Evolutionary conservation across 2,888 invertebrate genomes (phyloP).

Genomic region (Parthenolecanium corni): DNA sequence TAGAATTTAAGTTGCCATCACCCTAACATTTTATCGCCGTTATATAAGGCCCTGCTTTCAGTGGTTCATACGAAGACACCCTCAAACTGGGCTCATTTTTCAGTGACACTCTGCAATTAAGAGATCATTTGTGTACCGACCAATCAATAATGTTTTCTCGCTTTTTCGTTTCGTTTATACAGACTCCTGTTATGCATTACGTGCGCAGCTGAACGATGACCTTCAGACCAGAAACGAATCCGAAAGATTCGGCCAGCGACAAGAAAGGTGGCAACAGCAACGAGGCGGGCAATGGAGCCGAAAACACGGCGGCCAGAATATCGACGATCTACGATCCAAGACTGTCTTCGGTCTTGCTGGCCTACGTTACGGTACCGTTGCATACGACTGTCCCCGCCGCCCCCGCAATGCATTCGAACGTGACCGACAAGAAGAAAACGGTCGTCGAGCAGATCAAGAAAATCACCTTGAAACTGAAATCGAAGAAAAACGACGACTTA

Average conservation of each 20-base stretch:
- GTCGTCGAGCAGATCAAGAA: conserved; percentile 21
- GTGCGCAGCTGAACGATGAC: conserved; percentile 8
- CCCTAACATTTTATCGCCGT: too few relatives aligned
- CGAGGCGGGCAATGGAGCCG: neutral
- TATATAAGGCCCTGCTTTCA: too few relatives aligned
- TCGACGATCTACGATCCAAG: conserved; percentile 32
- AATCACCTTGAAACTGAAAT: conserved; percentile 13
- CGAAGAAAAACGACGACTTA: neutral
- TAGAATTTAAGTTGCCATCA: too few relatives aligned
- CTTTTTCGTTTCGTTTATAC: neutral
- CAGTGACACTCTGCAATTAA: too few relatives aligned
- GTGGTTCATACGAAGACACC: too few relatives aligned
- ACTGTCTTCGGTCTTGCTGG: neutral
- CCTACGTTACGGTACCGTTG: neutral
- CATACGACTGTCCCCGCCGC: neutral
- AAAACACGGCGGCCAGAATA: conserved; percentile 17
- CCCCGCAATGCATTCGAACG: neutral
- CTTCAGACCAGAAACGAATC: conserved; percentile 18
- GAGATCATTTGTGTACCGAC: too few relatives aligned
- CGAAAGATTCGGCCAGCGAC: neutral
- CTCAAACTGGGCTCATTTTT: too few relatives aligned
- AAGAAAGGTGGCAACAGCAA: neutral
- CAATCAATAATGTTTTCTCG: too few relatives aligned
- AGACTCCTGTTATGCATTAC: conserved; percentile 20
- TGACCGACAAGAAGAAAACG: conserved; percentile 9